Base-by-base conservation (phyloP, 2,888 invertebrate genomes). In the Melipona bicolor region DNA sequence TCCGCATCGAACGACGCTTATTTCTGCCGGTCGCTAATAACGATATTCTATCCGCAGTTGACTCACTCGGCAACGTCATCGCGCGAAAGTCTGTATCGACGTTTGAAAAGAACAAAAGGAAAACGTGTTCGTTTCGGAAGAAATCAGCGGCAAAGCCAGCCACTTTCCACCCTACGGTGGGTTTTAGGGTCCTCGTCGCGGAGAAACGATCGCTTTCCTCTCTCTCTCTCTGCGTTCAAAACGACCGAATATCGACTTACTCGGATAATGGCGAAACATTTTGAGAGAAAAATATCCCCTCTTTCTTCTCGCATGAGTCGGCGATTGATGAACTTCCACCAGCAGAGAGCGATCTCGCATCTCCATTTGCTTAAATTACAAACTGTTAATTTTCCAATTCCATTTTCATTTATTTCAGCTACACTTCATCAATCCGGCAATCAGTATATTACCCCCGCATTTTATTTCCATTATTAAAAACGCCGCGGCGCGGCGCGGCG, bases 21-120 rank as follows among this genome's bases (percentile, higher is more conserved):
- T 75, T 78, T 81, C 75, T 64, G 62, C 50, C 21, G 4, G 67
- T 4, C 73, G 15, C 61, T 70, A 36, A 70, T 43, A 68, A 61
- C 72, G 78, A 83, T 72, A 79, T 77, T 56, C 77, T 80, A 80
- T 64, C 76, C 54, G n/a, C 4, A 71, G 77, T 74, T 84, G 84
- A 84, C 59, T 84, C 81, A 77, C 50, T 50, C 52, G 3, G n/a
- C 64, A 49, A 13, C n/a, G 32, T 32, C 67, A 36, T 49, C 15
- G 15, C 27, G 59, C 43, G 24, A 54, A 69, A 64, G 49, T 24
- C 9, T 43, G 11, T 49, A 59, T 65, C 54, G 65, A 68, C 27
- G 36, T 43, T 19, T 4, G n/a, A n/a, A 27, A 32, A 32, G 4
- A 24, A 61, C 27, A 19, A 61, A 24, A 24, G 24, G 24, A n/a